These are phyloP conservation scores for Squalus acanthias DNA, from an alignment of 2,797 vertebrate genomes.

Conservation along the genomic window DNA sequence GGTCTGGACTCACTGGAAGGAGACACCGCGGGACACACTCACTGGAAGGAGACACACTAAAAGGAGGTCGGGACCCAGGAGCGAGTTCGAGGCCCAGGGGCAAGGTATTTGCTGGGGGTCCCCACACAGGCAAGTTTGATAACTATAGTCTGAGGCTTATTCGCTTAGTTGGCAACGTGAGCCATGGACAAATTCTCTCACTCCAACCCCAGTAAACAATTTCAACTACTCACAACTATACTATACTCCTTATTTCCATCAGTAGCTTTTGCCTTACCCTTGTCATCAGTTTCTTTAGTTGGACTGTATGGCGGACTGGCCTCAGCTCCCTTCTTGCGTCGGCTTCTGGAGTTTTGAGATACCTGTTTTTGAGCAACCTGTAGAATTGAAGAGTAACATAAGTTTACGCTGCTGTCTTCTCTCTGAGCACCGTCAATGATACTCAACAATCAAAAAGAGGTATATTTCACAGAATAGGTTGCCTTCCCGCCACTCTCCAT, in stretches of 20 bases:
- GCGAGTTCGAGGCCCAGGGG: no score
- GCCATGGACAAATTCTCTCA: neutral
- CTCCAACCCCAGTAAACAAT: neutral
- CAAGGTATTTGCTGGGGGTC: neutral
- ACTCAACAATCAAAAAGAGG: neutral
- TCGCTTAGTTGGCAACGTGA: neutral
- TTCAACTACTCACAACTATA: neutral
- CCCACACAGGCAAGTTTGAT: neutral
- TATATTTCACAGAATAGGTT: neutral
- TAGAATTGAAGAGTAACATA: neutral
- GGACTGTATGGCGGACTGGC: constrained; percentile 14
- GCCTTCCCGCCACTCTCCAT: neutral
- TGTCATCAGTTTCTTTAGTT: constrained; percentile 23
- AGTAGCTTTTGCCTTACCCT: neutral
- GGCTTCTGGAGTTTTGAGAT: constrained; percentile 12
- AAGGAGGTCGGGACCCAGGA: no score
- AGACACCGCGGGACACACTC: no score
- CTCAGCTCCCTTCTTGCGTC: constrained; percentile 27
- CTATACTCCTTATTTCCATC: neutral
- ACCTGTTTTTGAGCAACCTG: constrained; percentile 24
- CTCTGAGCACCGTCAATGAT: neutral
- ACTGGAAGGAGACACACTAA: no score
- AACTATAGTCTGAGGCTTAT: neutral
- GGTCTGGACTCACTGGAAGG: no score
- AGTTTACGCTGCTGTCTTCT: neutral